These are phyloP conservation scores for Cantharis nigra DNA, from an alignment of 2,888 invertebrate genomes.

Conservation along the genomic window DNA sequence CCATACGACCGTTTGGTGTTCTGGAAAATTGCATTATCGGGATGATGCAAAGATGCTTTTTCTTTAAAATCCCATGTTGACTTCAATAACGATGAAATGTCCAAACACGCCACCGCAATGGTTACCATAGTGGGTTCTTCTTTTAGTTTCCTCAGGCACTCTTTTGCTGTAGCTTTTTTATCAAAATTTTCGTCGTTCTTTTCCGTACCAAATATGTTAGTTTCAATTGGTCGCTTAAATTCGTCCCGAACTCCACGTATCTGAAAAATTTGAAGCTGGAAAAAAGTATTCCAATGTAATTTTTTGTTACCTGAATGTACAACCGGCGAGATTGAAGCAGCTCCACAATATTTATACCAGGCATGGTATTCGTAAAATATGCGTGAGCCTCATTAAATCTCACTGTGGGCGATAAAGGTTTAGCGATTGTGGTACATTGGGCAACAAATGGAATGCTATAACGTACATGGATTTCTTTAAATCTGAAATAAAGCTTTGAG, in stretches of 20 bases:
- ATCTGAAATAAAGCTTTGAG: conserved; percentile 24
- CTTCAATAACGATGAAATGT: conserved; percentile 29
- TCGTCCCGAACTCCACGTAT: conserved; percentile 25
- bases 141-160: conserved; percentile 10
- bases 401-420: conserved; percentile 24
- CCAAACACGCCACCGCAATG: conserved; percentile 32
- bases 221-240: not conserved
- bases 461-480: conserved; percentile 30
- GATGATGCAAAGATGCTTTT: conserved; percentile 29
- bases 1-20: not conserved
- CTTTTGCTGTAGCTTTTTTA: conserved; percentile 12
- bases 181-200: conserved; percentile 18
- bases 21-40: conserved; percentile 24
- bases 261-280: conserved; percentile 2
- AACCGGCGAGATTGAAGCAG: conserved; percentile 33
- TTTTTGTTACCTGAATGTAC: conserved; percentile 29
- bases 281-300: not conserved
- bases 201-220: conserved; percentile 30
- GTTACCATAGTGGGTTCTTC: conserved; percentile 19
- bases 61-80: conserved; percentile 30
- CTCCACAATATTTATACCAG: conserved; percentile 28
- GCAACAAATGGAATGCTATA: conserved; percentile 33
- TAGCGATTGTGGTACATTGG: conserved; percentile 24
- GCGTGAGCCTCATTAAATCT: conserved; percentile 36
- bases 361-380: conserved; percentile 30